Evolutionary conservation across 2,797 vertebrate genomes (phyloP).

Genomic region (Centropyge bicolor): DNA sequence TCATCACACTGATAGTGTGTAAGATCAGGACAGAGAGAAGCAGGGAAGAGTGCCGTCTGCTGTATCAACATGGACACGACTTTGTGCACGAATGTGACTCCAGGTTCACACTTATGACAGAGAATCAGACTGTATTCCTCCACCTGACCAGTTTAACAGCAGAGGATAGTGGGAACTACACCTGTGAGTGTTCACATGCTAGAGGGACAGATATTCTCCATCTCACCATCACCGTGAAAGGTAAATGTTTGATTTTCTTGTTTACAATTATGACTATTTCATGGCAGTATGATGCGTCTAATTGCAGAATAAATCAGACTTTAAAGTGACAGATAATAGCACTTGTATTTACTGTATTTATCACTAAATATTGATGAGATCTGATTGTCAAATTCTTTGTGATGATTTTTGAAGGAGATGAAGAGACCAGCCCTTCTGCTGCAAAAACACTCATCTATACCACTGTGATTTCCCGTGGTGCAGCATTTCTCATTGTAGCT

Average conservation of each 20-base stretch:
- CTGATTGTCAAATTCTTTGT: background rate
- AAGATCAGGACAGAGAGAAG: slow-evolving; percentile 9
- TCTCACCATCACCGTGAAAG: slow-evolving; percentile 50
- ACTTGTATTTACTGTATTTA: no score
- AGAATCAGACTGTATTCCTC: slow-evolving; percentile 44
- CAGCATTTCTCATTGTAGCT: no score
- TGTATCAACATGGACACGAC: fast-evolving
- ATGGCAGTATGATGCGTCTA: no score
- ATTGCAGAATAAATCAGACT: no score
- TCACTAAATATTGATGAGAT: no score
- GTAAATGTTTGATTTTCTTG: slow-evolving; percentile 5
- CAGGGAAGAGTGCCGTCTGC: background rate
- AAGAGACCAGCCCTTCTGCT: fast-evolving
- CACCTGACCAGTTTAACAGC: slow-evolving; percentile 52
- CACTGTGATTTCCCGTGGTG: no score
- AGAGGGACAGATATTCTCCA: fast-evolving
- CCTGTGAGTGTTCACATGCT: fast-evolving
- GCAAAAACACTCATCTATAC: no score
- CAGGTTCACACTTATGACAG: slow-evolving; percentile 21
- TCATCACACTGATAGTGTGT: background rate
- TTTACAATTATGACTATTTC: no score
- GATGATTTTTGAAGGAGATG: background rate
- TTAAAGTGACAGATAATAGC: no score
- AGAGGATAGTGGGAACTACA: no score
- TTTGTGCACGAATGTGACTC: slow-evolving; percentile 30